These are phyloP conservation scores for Cavia porcellus DNA, from an alignment of 2,113 vertebrate genomes.

Conservation along the genomic window DNA sequence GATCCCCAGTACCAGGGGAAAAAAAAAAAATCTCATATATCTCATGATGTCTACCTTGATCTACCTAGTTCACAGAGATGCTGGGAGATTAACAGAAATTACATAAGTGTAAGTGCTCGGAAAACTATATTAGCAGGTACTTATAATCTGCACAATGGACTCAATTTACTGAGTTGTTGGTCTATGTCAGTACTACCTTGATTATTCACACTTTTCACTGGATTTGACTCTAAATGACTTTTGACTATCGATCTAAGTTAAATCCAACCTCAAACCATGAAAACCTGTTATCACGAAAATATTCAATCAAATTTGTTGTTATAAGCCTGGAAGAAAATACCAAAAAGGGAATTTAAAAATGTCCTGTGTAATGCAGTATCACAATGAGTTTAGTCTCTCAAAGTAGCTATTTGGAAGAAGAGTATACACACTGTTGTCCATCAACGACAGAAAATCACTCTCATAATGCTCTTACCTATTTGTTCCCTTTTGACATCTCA, in stretches of 20 bases:
- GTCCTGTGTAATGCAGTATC: background rate
- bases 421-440: background rate
- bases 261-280: conserved; percentile 2
- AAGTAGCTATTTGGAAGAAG: background rate
- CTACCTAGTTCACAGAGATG: background rate
- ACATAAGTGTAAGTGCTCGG: background rate
- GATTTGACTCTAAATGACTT: conserved; percentile 4
- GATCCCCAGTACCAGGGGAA: too few relatives aligned
- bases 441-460: background rate
- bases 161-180: background rate
- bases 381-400: background rate
- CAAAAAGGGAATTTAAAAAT: background rate
- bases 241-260: background rate
- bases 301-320: background rate
- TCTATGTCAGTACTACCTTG: background rate
- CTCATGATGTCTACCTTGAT: background rate
- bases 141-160: background rate
- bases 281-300: background rate
- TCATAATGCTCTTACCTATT: background rate
- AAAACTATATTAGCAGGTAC: background rate
- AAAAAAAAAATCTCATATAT: background rate
- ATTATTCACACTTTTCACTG: background rate
- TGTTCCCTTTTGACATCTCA: background rate
- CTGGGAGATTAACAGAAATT: background rate
- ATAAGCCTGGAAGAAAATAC: background rate